These are phyloP conservation scores for Adelognathus sp. DNA, from an alignment of 2,888 invertebrate genomes.

Conservation along the genomic window DNA sequence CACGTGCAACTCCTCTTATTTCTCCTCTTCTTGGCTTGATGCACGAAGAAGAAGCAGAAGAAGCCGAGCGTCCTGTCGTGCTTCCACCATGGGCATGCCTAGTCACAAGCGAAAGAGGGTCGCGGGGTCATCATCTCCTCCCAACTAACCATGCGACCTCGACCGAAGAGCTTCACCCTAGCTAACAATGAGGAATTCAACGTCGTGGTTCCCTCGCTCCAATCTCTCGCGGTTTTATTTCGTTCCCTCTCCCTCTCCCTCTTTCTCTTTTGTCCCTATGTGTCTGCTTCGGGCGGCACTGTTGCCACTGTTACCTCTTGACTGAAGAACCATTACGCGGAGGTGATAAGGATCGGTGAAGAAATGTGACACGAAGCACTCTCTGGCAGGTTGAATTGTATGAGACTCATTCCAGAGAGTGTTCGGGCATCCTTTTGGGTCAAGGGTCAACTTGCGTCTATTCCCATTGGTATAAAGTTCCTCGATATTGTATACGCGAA, in stretches of 20 bases:
- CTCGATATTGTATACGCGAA: too few relatives aligned
- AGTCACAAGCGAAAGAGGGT: constrained; percentile 6
- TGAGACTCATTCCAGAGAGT: too few relatives aligned
- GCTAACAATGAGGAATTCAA: constrained; percentile 25
- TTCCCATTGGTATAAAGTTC: too few relatives aligned
- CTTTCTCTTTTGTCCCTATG: too few relatives aligned
- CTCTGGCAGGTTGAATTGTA: too few relatives aligned
- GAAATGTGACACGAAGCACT: too few relatives aligned
- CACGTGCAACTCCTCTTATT: background rate
- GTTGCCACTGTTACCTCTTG: background rate
- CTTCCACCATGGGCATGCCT: constrained; percentile 18
- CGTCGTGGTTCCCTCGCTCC: background rate
- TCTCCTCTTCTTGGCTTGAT: constrained; percentile 8
- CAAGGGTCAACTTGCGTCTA: too few relatives aligned
- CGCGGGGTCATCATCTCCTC: constrained; percentile 44
- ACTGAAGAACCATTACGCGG: background rate
- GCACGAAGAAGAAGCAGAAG: constrained; percentile 30
- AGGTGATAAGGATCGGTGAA: background rate
- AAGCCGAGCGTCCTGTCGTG: constrained; percentile 26
- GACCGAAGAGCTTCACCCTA: constrained; percentile 21
- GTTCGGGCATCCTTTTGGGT: too few relatives aligned
- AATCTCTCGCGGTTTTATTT: background rate
- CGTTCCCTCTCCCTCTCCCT: background rate
- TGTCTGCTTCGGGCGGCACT: background rate
- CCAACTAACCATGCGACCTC: constrained; percentile 26